Evolutionary conservation across 2,113 vertebrate genomes (phyloP).

Genomic region (Propithecus coquereli): DNA sequence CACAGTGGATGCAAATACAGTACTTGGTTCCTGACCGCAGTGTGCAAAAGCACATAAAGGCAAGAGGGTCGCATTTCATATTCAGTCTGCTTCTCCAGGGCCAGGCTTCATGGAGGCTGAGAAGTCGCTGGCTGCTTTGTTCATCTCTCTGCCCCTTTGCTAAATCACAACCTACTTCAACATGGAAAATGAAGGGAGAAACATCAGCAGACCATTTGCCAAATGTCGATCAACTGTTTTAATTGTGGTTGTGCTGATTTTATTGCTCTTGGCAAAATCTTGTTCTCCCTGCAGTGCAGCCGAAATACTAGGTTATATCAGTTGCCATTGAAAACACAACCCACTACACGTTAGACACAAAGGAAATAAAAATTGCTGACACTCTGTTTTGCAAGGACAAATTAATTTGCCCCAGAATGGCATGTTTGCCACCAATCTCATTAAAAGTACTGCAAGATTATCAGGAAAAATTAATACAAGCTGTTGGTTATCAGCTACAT

Average conservation of each 20-base stretch:
- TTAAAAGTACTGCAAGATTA: constrained; percentile 67
- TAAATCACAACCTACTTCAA: constrained; percentile 9
- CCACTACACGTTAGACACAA: constrained; percentile 46
- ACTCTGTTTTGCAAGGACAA: constrained; percentile 71
- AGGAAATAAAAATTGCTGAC: constrained; percentile 76
- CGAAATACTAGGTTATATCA: constrained; percentile 38
- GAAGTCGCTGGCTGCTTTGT: not conserved
- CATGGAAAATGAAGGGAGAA: not conserved
- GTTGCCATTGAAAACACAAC: constrained; percentile 67
- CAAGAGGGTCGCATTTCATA: not conserved
- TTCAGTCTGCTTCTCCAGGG: not conserved
- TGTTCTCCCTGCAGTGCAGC: constrained; percentile 28
- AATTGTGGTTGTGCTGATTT: constrained; percentile 22
- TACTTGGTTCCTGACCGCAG: not conserved
- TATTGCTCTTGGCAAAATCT: constrained; percentile 65
- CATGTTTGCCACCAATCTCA: constrained; percentile 56
- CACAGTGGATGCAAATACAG: not conserved
- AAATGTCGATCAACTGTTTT: constrained; percentile 31
- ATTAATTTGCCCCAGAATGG: constrained; percentile 73
- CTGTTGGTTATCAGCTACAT: constrained; percentile 52
- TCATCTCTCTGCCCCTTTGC: not conserved
- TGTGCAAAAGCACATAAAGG: not conserved
- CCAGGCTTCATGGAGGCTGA: not conserved
- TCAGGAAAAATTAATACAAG: constrained; percentile 71
- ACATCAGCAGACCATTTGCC: constrained; percentile 16